Evolutionary conservation across 2,888 invertebrate genomes (phyloP).

Genomic region (Syritta pipiens): DNA sequence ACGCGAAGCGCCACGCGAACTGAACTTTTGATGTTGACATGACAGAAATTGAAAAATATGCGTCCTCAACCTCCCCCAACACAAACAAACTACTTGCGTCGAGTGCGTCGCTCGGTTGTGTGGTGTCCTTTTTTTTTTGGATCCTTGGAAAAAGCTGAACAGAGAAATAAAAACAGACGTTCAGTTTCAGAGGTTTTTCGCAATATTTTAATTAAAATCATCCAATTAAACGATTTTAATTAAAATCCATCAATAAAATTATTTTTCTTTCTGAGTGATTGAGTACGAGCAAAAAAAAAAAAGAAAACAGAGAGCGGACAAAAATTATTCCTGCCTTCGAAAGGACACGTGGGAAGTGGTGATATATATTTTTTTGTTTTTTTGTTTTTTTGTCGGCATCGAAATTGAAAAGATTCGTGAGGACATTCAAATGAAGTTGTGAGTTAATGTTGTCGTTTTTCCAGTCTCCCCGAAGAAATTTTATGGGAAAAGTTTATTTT

Average conservation of each 20-base stretch:
- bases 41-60: conserved; percentile 11
- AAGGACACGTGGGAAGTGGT: no score
- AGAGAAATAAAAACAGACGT: background rate
- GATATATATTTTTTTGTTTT: no score
- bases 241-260: conserved; percentile 34
- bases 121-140: no score
- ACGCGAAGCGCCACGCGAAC: background rate
- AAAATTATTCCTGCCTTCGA: no score
- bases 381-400: no score
- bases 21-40: conserved; percentile 38
- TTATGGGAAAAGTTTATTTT: no score
- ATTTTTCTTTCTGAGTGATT: conserved; percentile 10
- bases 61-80: background rate
- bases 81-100: conserved; percentile 4
- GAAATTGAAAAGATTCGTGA: no score
- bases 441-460: no score
- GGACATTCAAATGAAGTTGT: no score
- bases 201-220: conserved; percentile 46
- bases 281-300: background rate
- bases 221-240: conserved; percentile 50
- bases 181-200: conserved; percentile 21
- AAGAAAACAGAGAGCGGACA: no score
- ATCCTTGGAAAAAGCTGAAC: background rate
- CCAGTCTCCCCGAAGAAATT: no score
- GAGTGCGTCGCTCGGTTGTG: no score